Evolutionary conservation across 2,888 invertebrate genomes (phyloP).

Genomic region (Venusia cambrica): DNA sequence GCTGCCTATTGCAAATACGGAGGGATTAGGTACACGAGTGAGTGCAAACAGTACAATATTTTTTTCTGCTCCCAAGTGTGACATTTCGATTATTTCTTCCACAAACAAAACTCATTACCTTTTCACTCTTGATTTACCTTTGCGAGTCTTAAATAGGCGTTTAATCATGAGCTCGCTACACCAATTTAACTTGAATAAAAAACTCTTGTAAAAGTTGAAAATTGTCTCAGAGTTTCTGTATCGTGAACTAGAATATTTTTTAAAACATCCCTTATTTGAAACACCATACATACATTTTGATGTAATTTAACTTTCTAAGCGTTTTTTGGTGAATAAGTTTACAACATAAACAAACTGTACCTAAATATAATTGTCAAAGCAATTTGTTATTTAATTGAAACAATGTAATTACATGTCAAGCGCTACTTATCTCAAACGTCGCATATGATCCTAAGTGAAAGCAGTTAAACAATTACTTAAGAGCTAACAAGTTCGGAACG

Average conservation of each 20-base stretch:
- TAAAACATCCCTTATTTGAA: too few species aligned
- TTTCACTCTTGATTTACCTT: conserved; percentile 31
- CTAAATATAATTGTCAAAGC: too few species aligned
- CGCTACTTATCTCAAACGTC: conserved; percentile 12
- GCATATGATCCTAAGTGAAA: conserved; percentile 17
- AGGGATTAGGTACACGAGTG: too few species aligned
- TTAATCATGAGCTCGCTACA: conserved; percentile 28
- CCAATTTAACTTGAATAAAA: conserved; percentile 32
- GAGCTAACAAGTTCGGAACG: conserved; percentile 21
- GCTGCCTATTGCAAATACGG: too few species aligned
- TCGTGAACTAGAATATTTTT: too few species aligned
- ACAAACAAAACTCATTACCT: conserved; percentile 28
- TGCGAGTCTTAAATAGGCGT: conserved; percentile 28
- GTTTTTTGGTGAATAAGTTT: too few species aligned
- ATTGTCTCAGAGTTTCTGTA: too few species aligned
- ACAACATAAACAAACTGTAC: too few species aligned
- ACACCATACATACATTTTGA: too few species aligned
- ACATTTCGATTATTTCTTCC: conserved; percentile 10
- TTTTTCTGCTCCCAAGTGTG: too few species aligned
- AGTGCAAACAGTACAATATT: too few species aligned
- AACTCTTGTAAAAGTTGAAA: conserved; percentile 21
- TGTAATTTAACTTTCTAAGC: too few species aligned
- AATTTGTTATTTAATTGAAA: conserved; percentile 7
- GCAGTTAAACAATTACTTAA: conserved; percentile 26
- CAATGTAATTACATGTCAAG: conserved; percentile 22